These are phyloP conservation scores for Protobothrops mucrosquamatus DNA, from an alignment of 2,113 vertebrate genomes.

Conservation along the genomic window DNA sequence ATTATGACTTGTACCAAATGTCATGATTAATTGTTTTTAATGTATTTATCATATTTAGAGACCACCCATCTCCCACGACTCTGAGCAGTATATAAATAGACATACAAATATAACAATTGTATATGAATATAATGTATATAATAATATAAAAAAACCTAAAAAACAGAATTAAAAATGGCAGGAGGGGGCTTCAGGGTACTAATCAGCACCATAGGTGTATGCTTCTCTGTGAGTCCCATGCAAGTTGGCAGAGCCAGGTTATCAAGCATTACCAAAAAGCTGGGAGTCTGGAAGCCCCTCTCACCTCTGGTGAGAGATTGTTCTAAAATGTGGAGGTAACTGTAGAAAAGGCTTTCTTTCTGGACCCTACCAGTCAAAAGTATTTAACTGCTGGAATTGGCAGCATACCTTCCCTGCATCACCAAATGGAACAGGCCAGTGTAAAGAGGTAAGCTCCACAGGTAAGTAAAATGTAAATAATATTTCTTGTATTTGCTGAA, in stretches of 20 bases:
- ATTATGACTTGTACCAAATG: no score
- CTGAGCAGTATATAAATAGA: not conserved
- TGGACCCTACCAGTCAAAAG: not conserved
- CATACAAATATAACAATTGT: not conserved
- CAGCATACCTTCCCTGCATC: not conserved
- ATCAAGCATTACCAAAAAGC: not conserved
- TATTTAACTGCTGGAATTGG: not conserved
- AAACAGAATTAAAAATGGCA: not conserved
- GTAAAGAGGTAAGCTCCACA: not conserved
- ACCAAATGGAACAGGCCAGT: not conserved
- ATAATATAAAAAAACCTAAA: not conserved
- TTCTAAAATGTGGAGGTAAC: not conserved
- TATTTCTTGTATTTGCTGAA: not conserved
- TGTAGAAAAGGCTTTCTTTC: not conserved
- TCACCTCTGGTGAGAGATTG: not conserved
- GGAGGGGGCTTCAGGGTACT: not conserved
- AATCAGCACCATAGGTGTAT: not conserved
- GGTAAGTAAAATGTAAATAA: not conserved
- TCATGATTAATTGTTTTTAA: no score
- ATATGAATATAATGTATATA: not conserved
- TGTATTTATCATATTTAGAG: not conserved
- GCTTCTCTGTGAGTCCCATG: not conserved
- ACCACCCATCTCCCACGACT: not conserved
- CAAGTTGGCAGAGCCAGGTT: not conserved
- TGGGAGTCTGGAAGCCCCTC: not conserved